phyloP scores from a whole-genome alignment of 1,140 invertebrate species.

The Chlorops oryzae region DNA sequence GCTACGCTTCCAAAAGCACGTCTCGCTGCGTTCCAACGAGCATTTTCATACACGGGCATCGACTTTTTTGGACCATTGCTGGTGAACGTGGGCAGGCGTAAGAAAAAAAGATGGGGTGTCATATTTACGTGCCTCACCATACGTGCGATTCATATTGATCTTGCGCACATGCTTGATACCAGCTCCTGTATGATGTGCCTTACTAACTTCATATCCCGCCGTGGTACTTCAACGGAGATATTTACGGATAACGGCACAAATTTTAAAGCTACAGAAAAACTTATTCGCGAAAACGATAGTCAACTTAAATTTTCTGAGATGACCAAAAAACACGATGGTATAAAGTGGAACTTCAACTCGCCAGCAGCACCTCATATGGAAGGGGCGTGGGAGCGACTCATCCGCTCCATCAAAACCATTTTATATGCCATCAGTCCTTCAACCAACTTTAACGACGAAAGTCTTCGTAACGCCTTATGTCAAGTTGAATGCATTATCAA shows the following conservation, averaged over 20 bases:
- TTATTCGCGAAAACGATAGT: background rate
- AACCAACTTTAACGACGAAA: conserved; percentile 6
- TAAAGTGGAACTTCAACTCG: conserved; percentile 25
- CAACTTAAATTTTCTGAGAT: no score
- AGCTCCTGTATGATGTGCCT: conserved; percentile 2
- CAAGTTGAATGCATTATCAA: conserved; percentile 7
- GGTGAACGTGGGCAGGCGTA: background rate
- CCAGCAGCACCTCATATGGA: conserved; percentile 27
- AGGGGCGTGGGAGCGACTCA: conserved; percentile 28
- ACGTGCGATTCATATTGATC: background rate
- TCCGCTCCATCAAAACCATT: conserved; percentile 22
- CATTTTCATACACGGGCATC: conserved; percentile 7
- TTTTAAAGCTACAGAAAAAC: conserved; percentile 6
- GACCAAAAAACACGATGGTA: background rate
- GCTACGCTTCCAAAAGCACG: conserved; percentile 1
- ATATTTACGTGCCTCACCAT: conserved; percentile 7
- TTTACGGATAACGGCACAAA: conserved; percentile 10
- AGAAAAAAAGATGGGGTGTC: conserved; percentile 6
- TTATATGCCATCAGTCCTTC: background rate
- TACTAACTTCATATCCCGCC: conserved; percentile 5
- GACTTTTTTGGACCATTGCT: conserved; percentile 1
- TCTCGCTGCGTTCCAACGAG: background rate
- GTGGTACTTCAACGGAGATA: background rate
- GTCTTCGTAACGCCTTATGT: background rate
- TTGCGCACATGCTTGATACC: conserved; percentile 3